Evolutionary conservation across 2,888 invertebrate genomes (phyloP), one percentile per base, ranked within the genome.

Genomic region (Heteromurus nitidus): DNA sequence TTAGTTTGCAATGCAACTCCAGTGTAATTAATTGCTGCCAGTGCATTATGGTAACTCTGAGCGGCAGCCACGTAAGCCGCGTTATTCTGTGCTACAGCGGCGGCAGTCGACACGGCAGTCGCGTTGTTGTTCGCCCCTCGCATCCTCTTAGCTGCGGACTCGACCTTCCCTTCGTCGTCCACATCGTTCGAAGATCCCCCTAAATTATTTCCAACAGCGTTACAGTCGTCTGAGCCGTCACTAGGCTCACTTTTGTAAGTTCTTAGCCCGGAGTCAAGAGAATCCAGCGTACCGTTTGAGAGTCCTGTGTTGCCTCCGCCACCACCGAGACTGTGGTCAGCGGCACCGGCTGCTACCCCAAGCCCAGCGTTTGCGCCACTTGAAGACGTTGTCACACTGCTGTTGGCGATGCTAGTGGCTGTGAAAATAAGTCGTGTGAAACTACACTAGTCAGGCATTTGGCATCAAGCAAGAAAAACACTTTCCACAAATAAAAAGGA

Each of bases 21-120:
- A 11, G 94, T 93, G 88, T 94, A 94, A 88, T 92, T 92, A 31
- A 93, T 89, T 1, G 93, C 92, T 80, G 92, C 92, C 47, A 93
- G 89, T 20, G 92, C 91, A 86, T 90, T 91, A 83, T 86, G 86
- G 73, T 87, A 87, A 79, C 79, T 85, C 83, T 85, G 87, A 70
- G 86, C 86, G 62, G 86, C 86, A 80, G 85, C 85, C 77, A 85
- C 86, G 73, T 87, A 87, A 80, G 86, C 87, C 80, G 87, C 86
- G 82, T 87, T 87, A 82, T 86, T 87, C 75, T 87, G 87, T 62
- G 72, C 84, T 31, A 79, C 65, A 47, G 70, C 76, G 22, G 73
- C 80, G 69, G 79, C 82, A 79, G 70, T 55, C 3, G 65, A 31
- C 9, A 62, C 68, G 50, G 84, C 80, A 7, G 24, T 60, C 0